These are phyloP conservation scores for Typhlomys cinereus DNA, from an alignment of 2,113 vertebrate genomes.

Conservation along the genomic window DNA sequence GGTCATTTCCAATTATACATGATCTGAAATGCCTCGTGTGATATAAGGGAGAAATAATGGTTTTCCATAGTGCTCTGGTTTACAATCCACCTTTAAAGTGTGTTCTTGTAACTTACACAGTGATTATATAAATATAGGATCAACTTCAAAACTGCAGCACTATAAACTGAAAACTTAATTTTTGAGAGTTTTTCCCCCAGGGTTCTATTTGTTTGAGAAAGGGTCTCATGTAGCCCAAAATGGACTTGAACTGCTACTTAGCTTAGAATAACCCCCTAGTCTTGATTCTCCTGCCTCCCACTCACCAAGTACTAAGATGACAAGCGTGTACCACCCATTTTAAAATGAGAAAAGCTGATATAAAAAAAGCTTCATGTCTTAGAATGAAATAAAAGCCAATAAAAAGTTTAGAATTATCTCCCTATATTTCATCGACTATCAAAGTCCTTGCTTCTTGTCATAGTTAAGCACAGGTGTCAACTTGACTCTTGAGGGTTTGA, in stretches of 20 bases:
- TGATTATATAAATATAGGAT: neutral
- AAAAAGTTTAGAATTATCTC: too few species aligned
- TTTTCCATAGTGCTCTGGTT: neutral
- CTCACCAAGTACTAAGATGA: neutral
- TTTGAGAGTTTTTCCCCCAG: too few species aligned
- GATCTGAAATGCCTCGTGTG: neutral
- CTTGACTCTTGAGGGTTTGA: too few species aligned
- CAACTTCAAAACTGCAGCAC: neutral
- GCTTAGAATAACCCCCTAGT: too few species aligned
- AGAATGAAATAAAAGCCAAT: too few species aligned
- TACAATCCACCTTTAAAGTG: neutral
- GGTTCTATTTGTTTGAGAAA: too few species aligned
- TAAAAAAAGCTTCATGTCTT: neutral
- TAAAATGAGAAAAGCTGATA: neutral
- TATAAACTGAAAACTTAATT: too few species aligned
- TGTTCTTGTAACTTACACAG: neutral
- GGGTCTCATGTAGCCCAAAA: too few species aligned
- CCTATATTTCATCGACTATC: too few species aligned
- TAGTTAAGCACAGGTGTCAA: too few species aligned
- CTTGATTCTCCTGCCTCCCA: neutral
- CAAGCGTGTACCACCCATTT: neutral
- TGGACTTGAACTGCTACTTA: too few species aligned
- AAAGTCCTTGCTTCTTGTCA: too few species aligned
- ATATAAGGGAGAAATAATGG: slow-evolving; percentile 1
- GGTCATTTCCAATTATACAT: neutral